These are phyloP conservation scores for Polymixis lichenea DNA, from an alignment of 2,888 invertebrate species.

Conservation along the genomic window DNA sequence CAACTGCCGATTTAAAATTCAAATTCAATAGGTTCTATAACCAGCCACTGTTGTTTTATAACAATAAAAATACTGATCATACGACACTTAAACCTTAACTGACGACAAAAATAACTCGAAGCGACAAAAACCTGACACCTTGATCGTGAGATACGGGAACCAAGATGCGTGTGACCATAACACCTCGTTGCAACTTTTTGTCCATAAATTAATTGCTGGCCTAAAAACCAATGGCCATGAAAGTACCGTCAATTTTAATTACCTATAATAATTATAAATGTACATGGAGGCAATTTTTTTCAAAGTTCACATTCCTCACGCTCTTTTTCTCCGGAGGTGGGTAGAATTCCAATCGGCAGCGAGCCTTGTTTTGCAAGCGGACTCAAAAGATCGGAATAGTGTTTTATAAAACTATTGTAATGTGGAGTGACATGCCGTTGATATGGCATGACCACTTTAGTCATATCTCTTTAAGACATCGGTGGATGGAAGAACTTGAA, in stretches of 20 bases:
- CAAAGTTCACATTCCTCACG: slow-evolving; percentile 54
- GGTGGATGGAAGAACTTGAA: background rate
- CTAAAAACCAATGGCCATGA: slow-evolving; percentile 55
- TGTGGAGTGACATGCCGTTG: background rate
- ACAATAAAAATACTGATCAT: slow-evolving; percentile 16
- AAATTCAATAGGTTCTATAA: background rate
- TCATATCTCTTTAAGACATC: background rate
- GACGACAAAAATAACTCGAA: slow-evolving; percentile 36
- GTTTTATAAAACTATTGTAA: slow-evolving; percentile 20
- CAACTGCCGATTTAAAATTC: background rate
- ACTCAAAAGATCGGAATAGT: slow-evolving; percentile 4
- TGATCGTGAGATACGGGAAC: slow-evolving; percentile 49
- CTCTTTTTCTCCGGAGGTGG: slow-evolving; percentile 38
- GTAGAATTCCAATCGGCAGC: slow-evolving; percentile 47
- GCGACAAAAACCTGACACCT: slow-evolving; percentile 55
- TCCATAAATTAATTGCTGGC: slow-evolving; percentile 44
- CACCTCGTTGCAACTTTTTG: slow-evolving; percentile 55
- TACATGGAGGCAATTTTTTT: slow-evolving; percentile 38
- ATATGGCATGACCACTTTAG: background rate
- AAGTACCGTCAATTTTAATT: slow-evolving; percentile 53
- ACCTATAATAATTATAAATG: slow-evolving; percentile 49
- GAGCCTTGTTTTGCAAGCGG: slow-evolving; percentile 38
- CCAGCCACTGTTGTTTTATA: background rate
- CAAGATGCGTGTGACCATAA: slow-evolving; percentile 56
- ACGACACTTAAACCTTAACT: slow-evolving; percentile 4